Conservation (phyloP, 2,888 invertebrate species). For the Eristalis pertinax region DNA sequence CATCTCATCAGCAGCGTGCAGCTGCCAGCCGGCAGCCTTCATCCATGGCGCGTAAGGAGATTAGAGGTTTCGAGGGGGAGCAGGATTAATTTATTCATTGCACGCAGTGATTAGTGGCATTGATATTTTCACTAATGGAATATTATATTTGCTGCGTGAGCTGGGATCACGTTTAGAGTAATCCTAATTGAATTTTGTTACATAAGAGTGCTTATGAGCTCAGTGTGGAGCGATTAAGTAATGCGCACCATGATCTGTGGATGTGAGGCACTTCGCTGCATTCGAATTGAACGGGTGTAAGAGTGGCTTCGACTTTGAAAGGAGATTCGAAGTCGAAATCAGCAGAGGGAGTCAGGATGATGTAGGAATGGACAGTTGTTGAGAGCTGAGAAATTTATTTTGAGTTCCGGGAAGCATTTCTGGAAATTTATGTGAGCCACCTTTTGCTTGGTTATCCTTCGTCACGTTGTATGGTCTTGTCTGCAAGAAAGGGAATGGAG, state of each 20-base stretch:
- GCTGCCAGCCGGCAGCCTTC: not conserved
- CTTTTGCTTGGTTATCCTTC: too few relatives aligned
- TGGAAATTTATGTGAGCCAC: too few relatives aligned
- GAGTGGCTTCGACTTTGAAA: not conserved
- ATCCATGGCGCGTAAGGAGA: constrained; percentile 52
- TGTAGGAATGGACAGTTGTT: not conserved
- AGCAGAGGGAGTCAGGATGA: too few relatives aligned
- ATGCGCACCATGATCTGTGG: not conserved
- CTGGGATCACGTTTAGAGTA: constrained; percentile 62
- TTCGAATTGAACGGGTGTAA: not conserved
- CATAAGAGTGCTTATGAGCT: constrained; percentile 27
- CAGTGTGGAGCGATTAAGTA: not conserved
- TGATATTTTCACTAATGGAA: constrained; percentile 70
- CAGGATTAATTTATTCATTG: constrained; percentile 63
- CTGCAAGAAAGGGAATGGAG: too few relatives aligned
- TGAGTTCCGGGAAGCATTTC: too few relatives aligned
- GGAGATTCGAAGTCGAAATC: too few relatives aligned
- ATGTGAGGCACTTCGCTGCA: not conserved
- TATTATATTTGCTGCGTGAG: constrained; percentile 61
- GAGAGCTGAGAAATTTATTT: too few relatives aligned
- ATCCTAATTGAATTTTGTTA: constrained; percentile 70
- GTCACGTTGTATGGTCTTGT: too few relatives aligned
- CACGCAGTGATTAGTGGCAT: constrained; percentile 67
- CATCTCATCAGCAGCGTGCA: not conserved
- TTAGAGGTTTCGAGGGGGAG: constrained; percentile 51